A percentile compares a stretch with the other conserved stretches of the same genome.
Evolutionary conservation across 2,797 vertebrate species (phyloP).

Genomic region (Phrynocephalus vlangalii): DNA sequence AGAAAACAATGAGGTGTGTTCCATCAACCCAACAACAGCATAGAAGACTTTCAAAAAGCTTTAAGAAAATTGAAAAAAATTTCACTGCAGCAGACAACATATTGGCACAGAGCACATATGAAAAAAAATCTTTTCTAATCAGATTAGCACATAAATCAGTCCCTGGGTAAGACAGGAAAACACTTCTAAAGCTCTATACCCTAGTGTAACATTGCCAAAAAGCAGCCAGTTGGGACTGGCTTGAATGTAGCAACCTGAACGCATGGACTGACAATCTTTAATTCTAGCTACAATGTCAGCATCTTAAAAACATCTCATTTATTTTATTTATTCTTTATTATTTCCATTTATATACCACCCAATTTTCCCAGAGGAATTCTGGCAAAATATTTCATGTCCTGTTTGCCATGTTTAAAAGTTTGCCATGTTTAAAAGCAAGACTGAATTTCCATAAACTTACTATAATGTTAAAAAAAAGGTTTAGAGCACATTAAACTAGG

Average conservation of each 20-base stretch:
- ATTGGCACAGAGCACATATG: constrained; percentile 12
- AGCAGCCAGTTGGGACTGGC: constrained; percentile 41
- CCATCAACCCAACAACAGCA: neutral
- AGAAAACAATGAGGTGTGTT: neutral
- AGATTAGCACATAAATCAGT: constrained; percentile 47
- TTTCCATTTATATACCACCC: no score
- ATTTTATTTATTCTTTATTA: no score
- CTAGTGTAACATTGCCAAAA: constrained; percentile 53
- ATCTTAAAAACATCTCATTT: constrained; percentile 34
- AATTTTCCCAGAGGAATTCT: no score
- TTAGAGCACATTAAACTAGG: constrained; percentile 48
- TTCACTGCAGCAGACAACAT: constrained; percentile 12
- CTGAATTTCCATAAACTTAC: constrained; percentile 58
- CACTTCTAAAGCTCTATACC: constrained; percentile 34
- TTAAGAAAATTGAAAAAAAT: neutral
- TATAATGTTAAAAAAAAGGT: constrained; percentile 49
- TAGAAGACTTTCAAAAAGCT: neutral
- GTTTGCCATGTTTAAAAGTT: neutral
- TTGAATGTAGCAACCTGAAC: constrained; percentile 33
- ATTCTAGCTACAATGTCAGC: constrained; percentile 51
- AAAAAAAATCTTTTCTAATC: constrained; percentile 31
- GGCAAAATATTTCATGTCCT: constrained; percentile 40
- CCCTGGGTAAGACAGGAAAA: constrained; percentile 20
- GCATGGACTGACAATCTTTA: neutral
- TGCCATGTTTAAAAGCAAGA: no score